These are phyloP conservation scores for Brachypodius melanocephalos DNA, from an alignment of 2,113 vertebrate genomes.

Conservation along the genomic window DNA sequence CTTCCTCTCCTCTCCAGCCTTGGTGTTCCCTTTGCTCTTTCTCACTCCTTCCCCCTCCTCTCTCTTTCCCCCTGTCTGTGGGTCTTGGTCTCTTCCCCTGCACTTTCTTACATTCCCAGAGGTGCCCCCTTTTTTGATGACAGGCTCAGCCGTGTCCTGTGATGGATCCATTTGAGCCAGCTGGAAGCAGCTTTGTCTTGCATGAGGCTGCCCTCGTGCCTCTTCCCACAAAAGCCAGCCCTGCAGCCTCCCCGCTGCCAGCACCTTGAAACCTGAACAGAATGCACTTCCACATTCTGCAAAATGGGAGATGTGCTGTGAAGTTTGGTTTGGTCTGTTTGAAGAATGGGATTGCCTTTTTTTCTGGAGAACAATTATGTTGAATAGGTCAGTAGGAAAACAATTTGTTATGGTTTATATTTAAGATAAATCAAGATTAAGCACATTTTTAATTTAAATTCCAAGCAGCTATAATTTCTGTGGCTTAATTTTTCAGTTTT, in stretches of 20 bases:
- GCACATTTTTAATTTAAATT: background rate
- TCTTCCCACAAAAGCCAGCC: background rate
- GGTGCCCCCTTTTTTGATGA: background rate
- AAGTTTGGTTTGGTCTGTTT: background rate
- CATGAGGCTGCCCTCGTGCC: rapidly evolving
- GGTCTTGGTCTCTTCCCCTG: background rate
- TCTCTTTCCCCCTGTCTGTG: no score
- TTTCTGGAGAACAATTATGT: background rate
- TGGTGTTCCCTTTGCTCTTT: background rate
- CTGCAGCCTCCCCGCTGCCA: background rate
- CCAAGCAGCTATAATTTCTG: background rate
- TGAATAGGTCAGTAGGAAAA: background rate
- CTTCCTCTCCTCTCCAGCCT: background rate
- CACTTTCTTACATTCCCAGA: background rate
- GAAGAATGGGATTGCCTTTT: background rate
- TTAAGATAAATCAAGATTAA: background rate
- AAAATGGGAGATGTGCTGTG: background rate
- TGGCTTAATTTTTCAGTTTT: background rate
- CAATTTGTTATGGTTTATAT: background rate
- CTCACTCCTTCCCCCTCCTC: background rate
- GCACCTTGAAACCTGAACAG: background rate
- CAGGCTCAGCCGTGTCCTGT: background rate
- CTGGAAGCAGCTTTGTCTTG: background rate
- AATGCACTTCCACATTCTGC: background rate
- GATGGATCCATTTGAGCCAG: background rate